Base-by-base conservation (phyloP, 2,797 vertebrate genomes). In the Hyperoplus immaculatus region DNA sequence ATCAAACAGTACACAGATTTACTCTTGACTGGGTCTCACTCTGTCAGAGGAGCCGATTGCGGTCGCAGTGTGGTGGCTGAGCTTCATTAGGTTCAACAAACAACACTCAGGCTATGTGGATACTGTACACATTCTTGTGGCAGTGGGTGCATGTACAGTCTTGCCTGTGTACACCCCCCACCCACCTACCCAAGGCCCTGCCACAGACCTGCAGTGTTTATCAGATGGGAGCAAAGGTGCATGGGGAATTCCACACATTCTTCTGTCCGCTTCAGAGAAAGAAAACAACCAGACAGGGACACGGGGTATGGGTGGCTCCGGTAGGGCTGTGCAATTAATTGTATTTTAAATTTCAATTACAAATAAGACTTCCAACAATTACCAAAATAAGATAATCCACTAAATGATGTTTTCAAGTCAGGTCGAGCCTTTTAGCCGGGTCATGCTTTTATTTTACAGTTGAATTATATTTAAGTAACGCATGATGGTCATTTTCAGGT, bases 161-260 rank as follows among this genome's bases (percentile, higher is more conserved):
- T 75, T 91, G 91, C 62, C 77, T 85, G 57, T 73, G 63, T 68
- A 57, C 63, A 50, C 72, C 67, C 72, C 36, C 55, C 29, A 7
- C 59, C 54, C 42, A 21, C 7, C 55, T 50, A 54, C 4, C 46
- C 61, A 50, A 53, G 38, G 58, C 72, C 42, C 71, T 71, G 85
- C 82, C 79, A 86, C 69, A 69, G 87, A 74, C 87, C 87, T 61
- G 83, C 78, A 83, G 75, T 46, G 83, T 92, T 92, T 94, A 94
- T 94, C 93, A 90, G 92, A 94, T 90, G 83, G 88, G 81, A 87
- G 81, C 1, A 69, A 92, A 92, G 91, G 91, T 93, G 64, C 80
- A 82, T 72, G 80, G 58, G 77, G 91, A 87, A 94, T 94, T 94
- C 93, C 89, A 80, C 69, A 84, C 92, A 94, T 94, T 94, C 93